These are phyloP conservation scores for Eupleurogrammus muticus DNA, from an alignment of 2,797 vertebrate genomes.

Conservation along the genomic window DNA sequence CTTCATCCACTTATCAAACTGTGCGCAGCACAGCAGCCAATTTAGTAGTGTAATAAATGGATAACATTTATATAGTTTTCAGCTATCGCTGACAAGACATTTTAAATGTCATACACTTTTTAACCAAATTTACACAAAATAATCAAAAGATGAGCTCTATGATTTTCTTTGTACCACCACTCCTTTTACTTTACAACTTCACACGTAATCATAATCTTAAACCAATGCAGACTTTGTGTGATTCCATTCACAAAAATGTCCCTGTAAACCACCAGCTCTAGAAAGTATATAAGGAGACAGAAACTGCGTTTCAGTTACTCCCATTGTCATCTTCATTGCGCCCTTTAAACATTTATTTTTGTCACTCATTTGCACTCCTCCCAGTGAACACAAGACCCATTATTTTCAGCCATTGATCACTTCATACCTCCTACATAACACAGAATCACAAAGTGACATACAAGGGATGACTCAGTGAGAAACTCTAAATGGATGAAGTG, in stretches of 20 bases:
- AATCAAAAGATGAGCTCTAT: too few species aligned
- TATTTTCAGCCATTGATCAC: constrained; percentile 56
- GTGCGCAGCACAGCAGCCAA: too few species aligned
- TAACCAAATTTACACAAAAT: too few species aligned
- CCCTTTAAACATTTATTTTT: background rate
- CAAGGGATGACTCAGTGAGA: constrained; percentile 62
- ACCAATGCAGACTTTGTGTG: background rate
- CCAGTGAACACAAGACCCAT: constrained; percentile 31
- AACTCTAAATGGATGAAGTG: constrained; percentile 50
- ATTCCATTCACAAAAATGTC: background rate
- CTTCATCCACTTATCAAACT: too few species aligned
- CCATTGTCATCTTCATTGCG: background rate
- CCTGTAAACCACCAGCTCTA: too few species aligned
- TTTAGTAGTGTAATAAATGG: too few species aligned
- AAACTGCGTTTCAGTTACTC: background rate
- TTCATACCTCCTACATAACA: constrained; percentile 67
- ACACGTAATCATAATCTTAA: background rate
- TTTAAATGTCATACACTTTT: too few species aligned
- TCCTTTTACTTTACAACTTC: background rate
- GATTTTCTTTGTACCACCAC: background rate
- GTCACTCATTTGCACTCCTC: constrained; percentile 20
- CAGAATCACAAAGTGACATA: constrained; percentile 42
- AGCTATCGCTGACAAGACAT: too few species aligned
- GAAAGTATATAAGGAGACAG: background rate
- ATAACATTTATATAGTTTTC: too few species aligned